Conservation (phyloP, 2,113 vertebrate species). For the Tricholaema leucomelas region DNA sequence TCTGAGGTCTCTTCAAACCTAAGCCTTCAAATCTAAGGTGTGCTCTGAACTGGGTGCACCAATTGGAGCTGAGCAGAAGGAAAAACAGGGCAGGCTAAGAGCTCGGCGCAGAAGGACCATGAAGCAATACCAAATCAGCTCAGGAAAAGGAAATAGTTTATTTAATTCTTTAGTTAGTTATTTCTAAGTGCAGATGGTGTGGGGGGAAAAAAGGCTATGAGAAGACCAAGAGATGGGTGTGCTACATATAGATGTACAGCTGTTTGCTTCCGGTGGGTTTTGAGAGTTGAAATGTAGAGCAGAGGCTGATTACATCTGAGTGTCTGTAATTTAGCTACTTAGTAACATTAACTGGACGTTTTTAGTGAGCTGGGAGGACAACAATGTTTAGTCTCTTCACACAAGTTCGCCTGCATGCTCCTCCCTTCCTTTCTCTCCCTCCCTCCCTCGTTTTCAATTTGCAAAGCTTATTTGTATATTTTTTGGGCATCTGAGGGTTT, state of each 20-base stretch:
- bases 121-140: background rate
- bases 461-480: constrained; percentile 48
- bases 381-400: no score
- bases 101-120: background rate
- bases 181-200: constrained; percentile 38
- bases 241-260: constrained; percentile 55
- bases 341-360: constrained; percentile 75
- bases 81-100: background rate
- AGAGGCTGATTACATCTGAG: constrained; percentile 70
- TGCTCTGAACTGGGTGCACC: background rate
- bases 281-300: constrained; percentile 60
- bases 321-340: constrained; percentile 76
- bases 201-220: background rate
- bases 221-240: background rate
- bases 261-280: constrained; percentile 71
- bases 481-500: background rate
- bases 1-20: no score
- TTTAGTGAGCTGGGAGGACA: constrained; percentile 67
- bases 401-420: background rate
- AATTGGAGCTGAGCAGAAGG: background rate
- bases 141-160: background rate
- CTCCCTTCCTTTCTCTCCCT: background rate
- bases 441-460: background rate
- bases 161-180: background rate
- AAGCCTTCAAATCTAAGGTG: background rate